Percentiles rank a stretch among this genome's conserved stretches.
phyloP scores from a whole-genome alignment of 1,140 invertebrate genomes.

The Penaeus chinensis region DNA sequence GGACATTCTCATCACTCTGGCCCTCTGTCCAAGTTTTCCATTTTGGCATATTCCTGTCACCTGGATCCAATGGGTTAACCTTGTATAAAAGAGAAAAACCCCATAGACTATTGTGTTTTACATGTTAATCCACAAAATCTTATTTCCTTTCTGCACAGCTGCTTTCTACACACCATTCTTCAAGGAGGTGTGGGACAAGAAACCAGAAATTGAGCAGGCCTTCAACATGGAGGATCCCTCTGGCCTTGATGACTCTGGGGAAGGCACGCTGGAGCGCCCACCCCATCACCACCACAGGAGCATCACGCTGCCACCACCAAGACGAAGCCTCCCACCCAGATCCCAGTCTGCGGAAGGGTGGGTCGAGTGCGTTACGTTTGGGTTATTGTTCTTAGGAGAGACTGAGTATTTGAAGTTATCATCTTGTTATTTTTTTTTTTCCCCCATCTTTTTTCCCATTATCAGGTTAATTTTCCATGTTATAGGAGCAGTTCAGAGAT shows the following conservation, averaged over 20 bases:
- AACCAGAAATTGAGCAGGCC: conserved; percentile 92
- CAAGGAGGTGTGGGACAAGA: conserved; percentile 91
- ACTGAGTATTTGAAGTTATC: conserved; percentile 19
- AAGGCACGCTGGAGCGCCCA: conserved; percentile 77
- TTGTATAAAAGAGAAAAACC: too few species aligned
- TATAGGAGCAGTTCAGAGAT: conserved; percentile 78
- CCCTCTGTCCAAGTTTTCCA: too few species aligned
- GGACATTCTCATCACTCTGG: too few species aligned
- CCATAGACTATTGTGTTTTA: too few species aligned
- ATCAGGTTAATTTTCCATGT: neutral
- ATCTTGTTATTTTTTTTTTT: conserved; percentile 6
- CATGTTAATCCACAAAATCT: neutral
- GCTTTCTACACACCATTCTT: conserved; percentile 96
- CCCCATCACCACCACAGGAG: conserved; percentile 67
- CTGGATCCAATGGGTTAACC: too few species aligned
- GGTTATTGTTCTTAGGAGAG: neutral
- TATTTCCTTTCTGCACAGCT: conserved; percentile 73
- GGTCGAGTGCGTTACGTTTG: conserved; percentile 34
- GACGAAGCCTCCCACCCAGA: conserved; percentile 55
- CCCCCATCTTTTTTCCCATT: conserved; percentile 7
- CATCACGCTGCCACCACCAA: conserved; percentile 74
- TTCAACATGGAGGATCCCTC: conserved; percentile 87
- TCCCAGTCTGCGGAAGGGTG: conserved; percentile 69
- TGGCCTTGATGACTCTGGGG: conserved; percentile 76
- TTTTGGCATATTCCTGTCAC: too few species aligned